These are phyloP conservation scores for Pygoscelis adeliae DNA, from an alignment of 2,113 vertebrate genomes.

Conservation along the genomic window DNA sequence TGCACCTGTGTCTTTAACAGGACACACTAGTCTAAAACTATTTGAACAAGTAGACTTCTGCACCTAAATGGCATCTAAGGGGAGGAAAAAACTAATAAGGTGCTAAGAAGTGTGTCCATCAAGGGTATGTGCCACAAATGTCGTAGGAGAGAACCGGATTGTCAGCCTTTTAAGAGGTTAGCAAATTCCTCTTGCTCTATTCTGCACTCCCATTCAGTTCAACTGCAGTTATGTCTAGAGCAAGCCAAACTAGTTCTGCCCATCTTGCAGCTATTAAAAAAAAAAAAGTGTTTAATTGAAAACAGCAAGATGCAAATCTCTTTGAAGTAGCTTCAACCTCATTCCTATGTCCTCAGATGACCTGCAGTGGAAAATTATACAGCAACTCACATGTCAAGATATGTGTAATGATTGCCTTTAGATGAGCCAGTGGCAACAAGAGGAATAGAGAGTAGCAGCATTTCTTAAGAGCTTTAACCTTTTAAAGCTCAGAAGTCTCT, in stretches of 20 bases:
- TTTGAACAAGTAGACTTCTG: background rate
- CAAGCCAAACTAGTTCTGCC: slow-evolving; percentile 37
- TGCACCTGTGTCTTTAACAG: background rate
- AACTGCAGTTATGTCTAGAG: background rate
- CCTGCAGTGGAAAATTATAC: slow-evolving; percentile 63
- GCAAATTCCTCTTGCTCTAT: background rate
- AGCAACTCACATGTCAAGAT: slow-evolving; percentile 40
- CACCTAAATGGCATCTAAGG: background rate
- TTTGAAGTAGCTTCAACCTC: slow-evolving; percentile 56
- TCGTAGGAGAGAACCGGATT: background rate
- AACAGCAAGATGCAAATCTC: slow-evolving; percentile 56
- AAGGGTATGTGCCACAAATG: background rate
- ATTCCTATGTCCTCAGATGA: slow-evolving; percentile 47
- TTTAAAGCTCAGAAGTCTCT: slow-evolving; percentile 33
- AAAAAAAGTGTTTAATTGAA: slow-evolving; percentile 47
- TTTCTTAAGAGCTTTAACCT: slow-evolving; percentile 56
- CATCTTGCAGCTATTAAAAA: slow-evolving; percentile 38
- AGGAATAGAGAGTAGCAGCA: background rate
- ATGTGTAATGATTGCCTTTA: slow-evolving; percentile 44
- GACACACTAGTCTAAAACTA: background rate
- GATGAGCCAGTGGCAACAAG: background rate
- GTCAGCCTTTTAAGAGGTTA: background rate
- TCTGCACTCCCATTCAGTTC: background rate
- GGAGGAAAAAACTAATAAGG: background rate
- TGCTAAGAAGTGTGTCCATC: background rate